Conservation (phyloP, 2,113 vertebrate genomes). For the Monopterus albus region DNA sequence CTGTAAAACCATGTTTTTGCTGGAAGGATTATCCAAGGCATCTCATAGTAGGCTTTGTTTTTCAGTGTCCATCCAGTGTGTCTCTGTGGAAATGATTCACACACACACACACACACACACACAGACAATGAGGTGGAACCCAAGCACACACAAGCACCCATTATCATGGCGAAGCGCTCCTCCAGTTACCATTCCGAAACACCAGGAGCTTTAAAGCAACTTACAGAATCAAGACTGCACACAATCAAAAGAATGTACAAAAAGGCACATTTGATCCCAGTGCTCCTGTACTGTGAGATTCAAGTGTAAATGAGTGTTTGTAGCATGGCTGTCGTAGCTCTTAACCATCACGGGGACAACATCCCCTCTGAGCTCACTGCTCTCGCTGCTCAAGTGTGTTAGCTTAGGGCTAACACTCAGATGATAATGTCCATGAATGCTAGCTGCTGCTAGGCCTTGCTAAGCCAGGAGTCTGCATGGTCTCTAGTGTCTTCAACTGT, state of each 20-base stretch:
- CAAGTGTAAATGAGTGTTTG: constrained; percentile 98
- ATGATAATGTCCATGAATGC: constrained; percentile 42
- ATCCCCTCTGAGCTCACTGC: constrained; percentile 24
- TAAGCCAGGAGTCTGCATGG: constrained; percentile 46
- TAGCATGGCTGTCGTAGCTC: constrained; percentile 75
- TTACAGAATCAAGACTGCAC: constrained; percentile 90
- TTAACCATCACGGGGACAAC: constrained; percentile 32
- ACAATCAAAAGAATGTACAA: constrained; percentile 97
- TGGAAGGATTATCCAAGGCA: constrained; percentile 43
- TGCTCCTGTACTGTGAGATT: constrained; percentile 99
- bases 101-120: constrained; percentile 6
- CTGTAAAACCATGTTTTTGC: constrained; percentile 38
- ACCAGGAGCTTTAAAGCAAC: constrained; percentile 86
- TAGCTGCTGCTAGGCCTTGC: constrained; percentile 29
- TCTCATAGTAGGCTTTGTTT: constrained; percentile 24
- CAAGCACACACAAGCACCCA: constrained; percentile 6
- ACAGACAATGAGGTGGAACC: constrained; percentile 10
- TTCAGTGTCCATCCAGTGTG: constrained; percentile 64
- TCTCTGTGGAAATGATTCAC: constrained; percentile 51
- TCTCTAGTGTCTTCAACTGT: constrained; percentile 41
- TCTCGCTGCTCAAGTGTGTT: constrained; percentile 37
- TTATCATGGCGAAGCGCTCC: constrained; percentile 45
- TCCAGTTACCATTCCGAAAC: constrained; percentile 82
- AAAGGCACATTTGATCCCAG: constrained; percentile 99
- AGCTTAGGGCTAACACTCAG: constrained; percentile 44